These are phyloP conservation scores for Pelosia muscerda DNA, from an alignment of 2,888 invertebrate genomes.

Conservation along the genomic window DNA sequence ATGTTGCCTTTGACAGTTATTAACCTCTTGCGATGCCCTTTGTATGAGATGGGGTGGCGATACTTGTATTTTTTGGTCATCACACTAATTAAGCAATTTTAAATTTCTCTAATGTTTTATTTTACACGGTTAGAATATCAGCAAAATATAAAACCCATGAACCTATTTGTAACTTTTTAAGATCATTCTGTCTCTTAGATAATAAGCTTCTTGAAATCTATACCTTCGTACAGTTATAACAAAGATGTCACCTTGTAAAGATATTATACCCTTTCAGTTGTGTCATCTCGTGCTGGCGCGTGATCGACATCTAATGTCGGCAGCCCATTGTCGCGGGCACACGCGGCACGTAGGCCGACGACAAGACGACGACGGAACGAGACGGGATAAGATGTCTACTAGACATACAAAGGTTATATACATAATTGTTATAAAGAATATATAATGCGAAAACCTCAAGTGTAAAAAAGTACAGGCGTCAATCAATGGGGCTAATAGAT, in stretches of 20 bases:
- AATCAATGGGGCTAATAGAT: background rate
- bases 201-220: background rate
- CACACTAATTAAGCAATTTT: no score
- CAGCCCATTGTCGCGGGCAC: background rate
- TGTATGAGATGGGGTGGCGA: no score
- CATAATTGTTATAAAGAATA: background rate
- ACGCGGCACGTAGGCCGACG: background rate
- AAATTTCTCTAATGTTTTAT: no score
- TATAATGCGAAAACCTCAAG: background rate
- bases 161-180: background rate
- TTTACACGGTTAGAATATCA: no score
- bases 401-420: no score
- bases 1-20: no score
- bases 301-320: background rate
- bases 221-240: background rate
- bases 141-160: no score
- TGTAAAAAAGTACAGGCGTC: background rate
- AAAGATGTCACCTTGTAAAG: background rate
- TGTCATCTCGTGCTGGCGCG: background rate
- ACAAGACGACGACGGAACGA: background rate
- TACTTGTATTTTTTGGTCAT: no score
- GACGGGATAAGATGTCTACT: background rate
- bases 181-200: background rate
- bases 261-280: background rate
- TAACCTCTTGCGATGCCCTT: no score